Evolutionary conservation across 2,888 invertebrate species (phyloP), one percentile per base, ranked within the genome.

Genomic region (Diarsia mendica): DNA sequence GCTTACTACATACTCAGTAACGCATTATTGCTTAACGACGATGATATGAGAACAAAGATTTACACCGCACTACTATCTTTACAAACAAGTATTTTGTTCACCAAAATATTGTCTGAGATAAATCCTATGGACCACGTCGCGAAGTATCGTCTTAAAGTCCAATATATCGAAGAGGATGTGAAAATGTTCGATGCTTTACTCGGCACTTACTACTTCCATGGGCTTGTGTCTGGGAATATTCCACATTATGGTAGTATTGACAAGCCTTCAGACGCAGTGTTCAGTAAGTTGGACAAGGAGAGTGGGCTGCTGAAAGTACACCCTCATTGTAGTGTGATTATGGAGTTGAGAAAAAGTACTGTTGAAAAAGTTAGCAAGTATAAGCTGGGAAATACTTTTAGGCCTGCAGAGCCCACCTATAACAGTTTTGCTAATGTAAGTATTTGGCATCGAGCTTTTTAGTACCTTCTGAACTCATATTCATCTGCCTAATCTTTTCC

Each of bases 71-170:
- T 95, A 85, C 77, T 95, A 23, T 94, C 94, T 73, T 84, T 95
- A 66, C 86, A 96, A 33, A 92, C 97, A 6, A 97, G 97, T 83
- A 92, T 97, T 33, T 84, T 97, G 0, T 97, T 97, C 86, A 90
- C 97, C 0, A 94, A 96, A 84, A 90, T 98, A 8, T 97, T 97
- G 89, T 96, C 97, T 0, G 97, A 97, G 90, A 95, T 98, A 18
- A 98, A 98, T 28, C 93, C 97, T 1, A 98, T 99, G 9, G 99
- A 99, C 96, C 99, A 99, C 0, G 97, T 98, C 0, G 97, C 98
- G 76, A 98, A 98, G 92, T 97, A 97, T 83, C 96, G 97, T 0
- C 92, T 99, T 0, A 98, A 98, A 93, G 96, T 98, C 15, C 93
- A 97, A 64, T 98, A 98, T 85, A 95, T 97, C 20, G 92, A 96